Conservation (phyloP, 2,888 invertebrate genomes). For the Drosophila meridiana region DNA sequence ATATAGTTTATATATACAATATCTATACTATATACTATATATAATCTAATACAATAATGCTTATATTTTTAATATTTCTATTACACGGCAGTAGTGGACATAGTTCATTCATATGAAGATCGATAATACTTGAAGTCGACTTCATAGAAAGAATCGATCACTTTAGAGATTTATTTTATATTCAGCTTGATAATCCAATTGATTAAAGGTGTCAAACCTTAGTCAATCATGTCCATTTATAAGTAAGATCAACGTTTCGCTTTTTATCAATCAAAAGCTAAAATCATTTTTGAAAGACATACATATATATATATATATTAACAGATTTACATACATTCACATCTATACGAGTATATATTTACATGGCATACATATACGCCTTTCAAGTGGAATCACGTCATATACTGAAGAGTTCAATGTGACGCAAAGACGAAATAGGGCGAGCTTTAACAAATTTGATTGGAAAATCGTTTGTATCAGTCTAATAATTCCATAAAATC, state of each 20-base stretch:
- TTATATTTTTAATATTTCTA: neutral
- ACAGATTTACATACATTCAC: neutral
- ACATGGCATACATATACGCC: neutral
- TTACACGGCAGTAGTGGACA: neutral
- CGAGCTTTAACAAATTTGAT: neutral
- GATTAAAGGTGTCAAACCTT: neutral
- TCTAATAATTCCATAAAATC: slow-evolving; percentile 38
- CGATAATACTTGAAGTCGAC: neutral
- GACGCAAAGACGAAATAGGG: slow-evolving; percentile 34
- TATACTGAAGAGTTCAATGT: slow-evolving; percentile 18
- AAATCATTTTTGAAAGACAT: neutral
- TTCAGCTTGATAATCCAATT: neutral
- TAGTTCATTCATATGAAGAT: neutral
- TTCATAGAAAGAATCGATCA: neutral
- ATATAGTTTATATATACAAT: neutral
- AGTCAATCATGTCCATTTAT: neutral
- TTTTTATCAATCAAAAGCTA: slow-evolving; percentile 35
- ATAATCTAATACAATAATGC: neutral
- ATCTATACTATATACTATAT: neutral
- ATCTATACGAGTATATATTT: neutral
- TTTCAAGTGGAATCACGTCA: slow-evolving; percentile 27
- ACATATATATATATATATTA: neutral
- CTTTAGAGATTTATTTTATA: neutral
- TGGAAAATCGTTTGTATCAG: slow-evolving; percentile 14
- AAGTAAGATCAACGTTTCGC: slow-evolving; percentile 15